Evolutionary conservation across 2,888 invertebrate genomes (phyloP).

Genomic region (Dichetophora obliterata): DNA sequence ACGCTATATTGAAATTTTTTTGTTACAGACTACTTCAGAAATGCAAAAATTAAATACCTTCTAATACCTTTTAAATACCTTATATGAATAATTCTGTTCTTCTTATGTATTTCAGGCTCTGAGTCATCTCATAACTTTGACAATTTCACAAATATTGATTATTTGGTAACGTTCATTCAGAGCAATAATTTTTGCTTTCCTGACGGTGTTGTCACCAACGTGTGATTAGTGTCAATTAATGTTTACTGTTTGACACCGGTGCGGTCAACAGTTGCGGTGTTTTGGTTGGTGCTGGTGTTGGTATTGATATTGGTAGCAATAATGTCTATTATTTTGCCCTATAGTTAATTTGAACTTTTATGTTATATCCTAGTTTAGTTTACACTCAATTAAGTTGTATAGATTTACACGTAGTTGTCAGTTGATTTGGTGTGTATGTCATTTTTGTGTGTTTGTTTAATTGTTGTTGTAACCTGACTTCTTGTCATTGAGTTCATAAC

Average conservation of each 20-base stretch:
- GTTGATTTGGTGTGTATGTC: no score
- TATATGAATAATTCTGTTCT: no score
- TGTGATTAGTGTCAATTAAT: conserved; percentile 15
- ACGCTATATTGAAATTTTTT: no score
- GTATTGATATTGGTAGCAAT: not conserved
- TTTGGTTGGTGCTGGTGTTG: not conserved
- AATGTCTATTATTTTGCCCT: no score
- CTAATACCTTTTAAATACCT: no score
- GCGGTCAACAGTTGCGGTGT: not conserved
- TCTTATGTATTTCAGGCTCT: no score
- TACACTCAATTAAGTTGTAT: conserved; percentile 18
- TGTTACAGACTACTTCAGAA: no score
- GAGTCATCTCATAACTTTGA: no score
- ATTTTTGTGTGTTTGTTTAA: not conserved
- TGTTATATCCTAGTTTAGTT: not conserved
- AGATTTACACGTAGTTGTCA: not conserved
- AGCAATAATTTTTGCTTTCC: conserved; percentile 7
- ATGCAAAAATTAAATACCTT: no score
- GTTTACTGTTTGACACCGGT: not conserved
- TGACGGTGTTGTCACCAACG: not conserved
- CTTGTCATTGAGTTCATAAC: not conserved
- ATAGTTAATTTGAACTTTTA: no score
- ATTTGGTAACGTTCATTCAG: not conserved
- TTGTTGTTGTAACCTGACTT: not conserved
- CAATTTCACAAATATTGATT: not conserved